phyloP scores from a whole-genome alignment of 2,888 invertebrate genomes.

The Reticulitermes lucifugus region DNA sequence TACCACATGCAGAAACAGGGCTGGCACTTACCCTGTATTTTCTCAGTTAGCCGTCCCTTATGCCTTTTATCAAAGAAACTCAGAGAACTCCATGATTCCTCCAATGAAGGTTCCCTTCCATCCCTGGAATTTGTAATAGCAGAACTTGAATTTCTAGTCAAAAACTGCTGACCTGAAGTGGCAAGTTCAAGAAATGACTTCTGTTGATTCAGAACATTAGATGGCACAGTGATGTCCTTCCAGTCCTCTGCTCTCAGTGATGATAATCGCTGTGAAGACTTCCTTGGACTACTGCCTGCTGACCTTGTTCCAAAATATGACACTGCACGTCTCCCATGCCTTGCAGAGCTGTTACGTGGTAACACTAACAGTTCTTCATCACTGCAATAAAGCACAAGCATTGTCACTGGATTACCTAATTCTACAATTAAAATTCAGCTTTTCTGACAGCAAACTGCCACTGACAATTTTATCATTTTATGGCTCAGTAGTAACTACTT shows the following conservation, averaged over 20 bases:
- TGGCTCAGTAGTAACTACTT: too few species aligned
- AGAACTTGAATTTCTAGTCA: background rate
- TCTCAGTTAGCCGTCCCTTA: constrained; percentile 57
- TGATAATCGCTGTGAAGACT: background rate
- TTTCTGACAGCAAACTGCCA: too few species aligned
- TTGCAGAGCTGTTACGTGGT: constrained; percentile 53
- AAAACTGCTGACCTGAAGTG: background rate
- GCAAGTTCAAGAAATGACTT: background rate
- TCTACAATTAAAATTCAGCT: too few species aligned
- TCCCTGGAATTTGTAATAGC: constrained; percentile 23
- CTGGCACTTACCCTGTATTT: constrained; percentile 47
- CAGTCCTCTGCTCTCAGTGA: constrained; percentile 3
- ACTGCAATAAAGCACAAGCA: constrained; percentile 1
- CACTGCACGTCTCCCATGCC: constrained; percentile 56
- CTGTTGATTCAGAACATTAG: background rate
- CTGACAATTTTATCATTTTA: too few species aligned
- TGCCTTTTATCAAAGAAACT: constrained; percentile 58
- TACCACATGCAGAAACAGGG: background rate
- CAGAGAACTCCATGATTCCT: constrained; percentile 59
- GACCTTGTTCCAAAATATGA: constrained; percentile 40
- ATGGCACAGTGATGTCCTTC: background rate
- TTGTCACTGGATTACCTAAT: too few species aligned
- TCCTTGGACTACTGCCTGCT: constrained; percentile 49
- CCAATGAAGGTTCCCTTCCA: constrained; percentile 53
- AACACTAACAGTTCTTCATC: constrained; percentile 36